Evolutionary conservation across 1,140 invertebrate species (phyloP), one percentile per base, ranked within the genome.

Genomic region (Cepaea nemoralis): DNA sequence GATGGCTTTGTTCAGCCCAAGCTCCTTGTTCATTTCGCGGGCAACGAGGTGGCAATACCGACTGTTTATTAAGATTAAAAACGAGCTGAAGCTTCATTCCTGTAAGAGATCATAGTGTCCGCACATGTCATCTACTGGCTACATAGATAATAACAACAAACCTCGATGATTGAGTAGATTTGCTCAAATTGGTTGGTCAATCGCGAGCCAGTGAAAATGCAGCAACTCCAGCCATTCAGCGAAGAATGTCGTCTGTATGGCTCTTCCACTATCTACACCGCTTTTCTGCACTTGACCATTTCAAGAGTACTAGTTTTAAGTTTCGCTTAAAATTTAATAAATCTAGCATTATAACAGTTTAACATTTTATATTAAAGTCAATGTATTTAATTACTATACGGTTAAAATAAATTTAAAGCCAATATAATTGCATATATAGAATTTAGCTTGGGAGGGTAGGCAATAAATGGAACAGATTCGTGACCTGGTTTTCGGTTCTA

Each of bases 161-260:
- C 89, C 88, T 88, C 73, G 84, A 77, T 86, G 86, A 88, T 87
- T 87, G 84, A 85, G 86, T 87, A 83, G 84, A 87, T 85, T 85
- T 89, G 89, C 86, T 86, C 85, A 85, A 88, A 90, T 89, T 90
- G 89, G 89, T 90, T 90, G 89, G 89, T 90, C 89, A 90, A 87
- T 84, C 83, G 85, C 39, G 86, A 90, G 83, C 89, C 89, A 90
- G 89, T 90, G 87, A 90, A 85, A 90, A 83, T 87, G 85, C 86
- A 90, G 88, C 82, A 88, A 82, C 82, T 48, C 67, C 86, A 88
- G 86, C 88, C 87, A 87, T 81, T 88, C 88, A 87, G 84, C 76
- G 86, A 85, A 83, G 85, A 85, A 85, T 85, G 83, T 82, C 79
- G 77, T 82, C 66, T 79, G 80, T 67, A 19, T 69, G 35, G 77